Evolutionary conservation across 2,888 invertebrate genomes (phyloP), one percentile per base, ranked within the genome.

Genomic region (Cataglyphis altisquamis): DNA sequence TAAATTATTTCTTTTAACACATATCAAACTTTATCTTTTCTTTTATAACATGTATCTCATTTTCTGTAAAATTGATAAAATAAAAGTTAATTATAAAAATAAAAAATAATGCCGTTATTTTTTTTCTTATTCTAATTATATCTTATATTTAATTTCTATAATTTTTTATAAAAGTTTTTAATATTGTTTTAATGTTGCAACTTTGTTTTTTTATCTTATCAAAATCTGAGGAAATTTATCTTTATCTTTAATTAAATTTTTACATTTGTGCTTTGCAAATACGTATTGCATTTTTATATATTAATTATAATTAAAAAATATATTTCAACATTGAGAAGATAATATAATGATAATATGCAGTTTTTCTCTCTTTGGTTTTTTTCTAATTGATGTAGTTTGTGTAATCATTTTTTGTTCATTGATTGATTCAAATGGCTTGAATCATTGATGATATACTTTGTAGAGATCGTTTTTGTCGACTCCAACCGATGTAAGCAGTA

Each of bases 381-480:
- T 21, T 15, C n/a, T 45, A 21, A 62, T 3, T 45, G 12, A 45
- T 3, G 1, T 10, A 21, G 2, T 21, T 25, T 5, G n/a, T n/a
- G 32, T n/a, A 9, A 3, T 29, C n/a, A 45, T 62, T 29, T 29
- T 29, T 36, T 57, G 25, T 4, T 15, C 25, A 18, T 5, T 55
- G 55, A 1, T 15, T 32, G 29, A 12, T 39, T 29, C 3, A 29
- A 21, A n/a, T 18, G 45, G 32, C 21, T 68, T 21, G 21, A 57
- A 15, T 25, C 57, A 70, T 41, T 41, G 32, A 21, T 32, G 67
- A 57, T 18, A 32, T 15, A 10, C 32, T 41, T 52, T 41, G 21
- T 25, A 78, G 78, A 45, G 32, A 45, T 21, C 70, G 41, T 60
- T 15, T 18, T 78, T 78, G 57, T 60, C 78, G 70, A 78, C 77